Base-by-base conservation (phyloP, 2,888 invertebrate species). In the Trisateles emortualis region DNA sequence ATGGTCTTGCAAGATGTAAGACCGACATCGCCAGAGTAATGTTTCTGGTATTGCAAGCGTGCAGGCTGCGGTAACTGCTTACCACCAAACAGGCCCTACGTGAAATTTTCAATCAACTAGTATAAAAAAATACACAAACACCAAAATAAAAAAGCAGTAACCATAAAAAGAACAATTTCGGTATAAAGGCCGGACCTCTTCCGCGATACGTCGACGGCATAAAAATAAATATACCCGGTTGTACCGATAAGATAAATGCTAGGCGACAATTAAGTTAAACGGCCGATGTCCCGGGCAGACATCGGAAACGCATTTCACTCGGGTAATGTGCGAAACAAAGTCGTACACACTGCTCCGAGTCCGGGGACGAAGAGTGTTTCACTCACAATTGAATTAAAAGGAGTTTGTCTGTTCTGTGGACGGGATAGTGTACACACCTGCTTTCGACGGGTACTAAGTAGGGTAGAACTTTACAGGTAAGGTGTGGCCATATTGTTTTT, bases 211-310 rank as follows among this genome's bases (percentile, higher is more conserved):
- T 64, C 57, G 73, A 59, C 74, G 64, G 40, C 60, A 67, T 71
- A 76, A 74, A 75, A 76, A 78, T 78, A 78, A 75, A 78, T 75
- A 78, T 68, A 62, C 60, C 59, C 59, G 56, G 62, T n/a, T 59
- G 64, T 61, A 44, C 59, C 62, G 82, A 83, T 83, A 84, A 81
- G 80, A 78, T 77, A 81, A n/a, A 78, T 76, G 74, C 74, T 64
- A 64, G 69, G 59, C 62, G 74, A 76, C 82, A 81, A 81, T 82
- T 81, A 82, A 78, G 72, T 81, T 74, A 72, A 78, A 73, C 64
- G 63, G 66, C 49, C 62, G 53, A 67, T 66, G 57, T 64, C 57
- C 59, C 59, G 63, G 66, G 41, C 68, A 67, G 70, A 71, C 68
- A 72, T 71, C 51, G 72, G 64, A 69, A 74, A 72, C 66, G 72